phyloP scores from a whole-genome alignment of 2,797 vertebrate genomes.

The Pelochelys cantorii region DNA sequence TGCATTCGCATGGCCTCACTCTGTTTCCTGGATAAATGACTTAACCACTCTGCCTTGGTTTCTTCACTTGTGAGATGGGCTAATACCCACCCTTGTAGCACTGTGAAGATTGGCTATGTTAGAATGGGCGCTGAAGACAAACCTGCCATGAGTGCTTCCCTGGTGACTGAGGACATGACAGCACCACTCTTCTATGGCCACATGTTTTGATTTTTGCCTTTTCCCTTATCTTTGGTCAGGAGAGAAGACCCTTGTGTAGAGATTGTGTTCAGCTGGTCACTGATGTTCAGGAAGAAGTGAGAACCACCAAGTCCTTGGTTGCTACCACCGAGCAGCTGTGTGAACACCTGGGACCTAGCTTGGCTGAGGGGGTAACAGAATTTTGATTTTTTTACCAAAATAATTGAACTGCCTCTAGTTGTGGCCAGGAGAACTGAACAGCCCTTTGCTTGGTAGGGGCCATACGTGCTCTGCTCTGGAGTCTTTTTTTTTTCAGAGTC shows the following conservation, averaged over 20 bases:
- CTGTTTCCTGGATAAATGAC: background rate
- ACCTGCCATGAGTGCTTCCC: background rate
- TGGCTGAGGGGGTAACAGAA: conserved; percentile 83
- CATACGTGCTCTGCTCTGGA: background rate
- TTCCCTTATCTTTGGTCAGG: conserved; percentile 59
- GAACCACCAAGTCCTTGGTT: conserved; percentile 77
- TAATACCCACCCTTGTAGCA: background rate
- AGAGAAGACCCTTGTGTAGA: conserved; percentile 77
- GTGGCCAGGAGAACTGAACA: background rate
- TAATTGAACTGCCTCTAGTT: background rate
- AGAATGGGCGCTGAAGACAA: background rate
- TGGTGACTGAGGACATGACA: background rate
- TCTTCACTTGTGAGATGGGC: background rate
- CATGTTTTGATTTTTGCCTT: background rate
- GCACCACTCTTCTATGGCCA: background rate
- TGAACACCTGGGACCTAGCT: conserved; percentile 81
- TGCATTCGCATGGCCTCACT: background rate
- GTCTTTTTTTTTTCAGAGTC: background rate
- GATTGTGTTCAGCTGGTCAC: conserved; percentile 88
- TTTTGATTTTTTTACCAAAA: background rate
- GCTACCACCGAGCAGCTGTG: conserved; percentile 80
- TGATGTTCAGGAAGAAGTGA: conserved; percentile 82
- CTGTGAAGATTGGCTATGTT: background rate
- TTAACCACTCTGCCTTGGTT: background rate
- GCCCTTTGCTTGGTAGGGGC: background rate